Conservation (phyloP, 2,888 invertebrate genomes). For the Helicoverpa assulta region DNA sequence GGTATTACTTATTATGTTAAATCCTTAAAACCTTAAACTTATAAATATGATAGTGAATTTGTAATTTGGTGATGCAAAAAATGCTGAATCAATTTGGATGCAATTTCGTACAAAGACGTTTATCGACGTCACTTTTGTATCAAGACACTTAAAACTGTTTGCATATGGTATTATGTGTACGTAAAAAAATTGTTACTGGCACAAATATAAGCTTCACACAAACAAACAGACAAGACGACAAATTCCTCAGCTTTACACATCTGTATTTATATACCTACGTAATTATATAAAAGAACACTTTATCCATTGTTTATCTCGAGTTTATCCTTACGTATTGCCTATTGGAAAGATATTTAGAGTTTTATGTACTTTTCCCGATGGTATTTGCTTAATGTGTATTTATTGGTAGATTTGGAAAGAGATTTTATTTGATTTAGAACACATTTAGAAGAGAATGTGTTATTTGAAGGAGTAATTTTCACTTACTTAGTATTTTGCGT, state of each 20-base stretch:
- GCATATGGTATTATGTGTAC: no score
- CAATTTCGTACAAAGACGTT: no score
- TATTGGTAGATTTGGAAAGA: constrained; percentile 10
- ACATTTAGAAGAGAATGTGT: background rate
- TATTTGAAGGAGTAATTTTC: no score
- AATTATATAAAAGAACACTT: constrained; percentile 45
- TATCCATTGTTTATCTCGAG: constrained; percentile 41
- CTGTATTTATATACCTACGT: constrained; percentile 19
- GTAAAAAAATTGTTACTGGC: no score
- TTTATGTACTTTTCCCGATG: constrained; percentile 21
- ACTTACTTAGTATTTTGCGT: no score
- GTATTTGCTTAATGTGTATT: constrained; percentile 34
- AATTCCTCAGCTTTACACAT: background rate
- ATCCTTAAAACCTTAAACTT: no score
- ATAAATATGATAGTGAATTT: no score
- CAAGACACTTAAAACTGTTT: no score
- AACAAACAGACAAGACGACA: background rate
- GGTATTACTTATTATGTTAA: no score
- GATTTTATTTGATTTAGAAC: constrained; percentile 13
- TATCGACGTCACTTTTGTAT: no score
- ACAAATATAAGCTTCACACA: background rate
- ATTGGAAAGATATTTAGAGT: constrained; percentile 26
- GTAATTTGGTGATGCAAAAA: no score
- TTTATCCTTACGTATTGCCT: constrained; percentile 20
- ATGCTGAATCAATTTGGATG: no score